Base-by-base conservation (phyloP, 2,888 invertebrate genomes). In the Aphodius sticticus region DNA sequence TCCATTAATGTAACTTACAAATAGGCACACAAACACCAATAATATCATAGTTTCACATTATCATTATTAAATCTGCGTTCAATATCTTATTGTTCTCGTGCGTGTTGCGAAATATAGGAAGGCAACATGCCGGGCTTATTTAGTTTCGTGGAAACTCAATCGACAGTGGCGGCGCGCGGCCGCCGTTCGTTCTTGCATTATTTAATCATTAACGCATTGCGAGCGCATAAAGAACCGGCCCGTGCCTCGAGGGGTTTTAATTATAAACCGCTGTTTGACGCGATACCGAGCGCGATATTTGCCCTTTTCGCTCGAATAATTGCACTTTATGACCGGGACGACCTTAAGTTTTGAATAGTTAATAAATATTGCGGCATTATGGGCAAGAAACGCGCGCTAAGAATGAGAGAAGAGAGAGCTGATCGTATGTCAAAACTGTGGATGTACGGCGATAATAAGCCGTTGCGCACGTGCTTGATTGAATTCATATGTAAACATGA, bases 301-400 rank as follows among this genome's bases (percentile, higher is more conserved):
- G 53, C 78, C 78, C 71, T 78, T 78, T 78, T 78, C 74, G 74
- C 26, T 74, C 74, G 74, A 37, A 36, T 74, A 74, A 77, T 77
- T 77, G 77, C 69, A 69, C 35, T 77, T 77, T 77, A 77, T 35
- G 77, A 77, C 35, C 69, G 69, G 77, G 69, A 77, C 69, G 69
- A 77, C 74, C 74, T 74, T 74, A 74, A 35, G 74, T 36, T 37
- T 74, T 71, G 71, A 53, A 53, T 53, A 53, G 53, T 53, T 53
- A 53, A 53, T 53, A 53, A 53, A 53, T 53, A 53, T 9, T 53
- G 12, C 9, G 53, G 53, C 53, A 53, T 53, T 53, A 5, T 5
- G 53, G 9, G 53, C 53, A 12, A 53, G 53, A 53, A 9, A 53
- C 12, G 53, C 53, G 53, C 53, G 12, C 53, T 1, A 7, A 26